Percentiles rank a stretch among this genome's conserved stretches.
phyloP scores from a whole-genome alignment of 2,797 vertebrate genomes.

The Labroides dimidiatus region DNA sequence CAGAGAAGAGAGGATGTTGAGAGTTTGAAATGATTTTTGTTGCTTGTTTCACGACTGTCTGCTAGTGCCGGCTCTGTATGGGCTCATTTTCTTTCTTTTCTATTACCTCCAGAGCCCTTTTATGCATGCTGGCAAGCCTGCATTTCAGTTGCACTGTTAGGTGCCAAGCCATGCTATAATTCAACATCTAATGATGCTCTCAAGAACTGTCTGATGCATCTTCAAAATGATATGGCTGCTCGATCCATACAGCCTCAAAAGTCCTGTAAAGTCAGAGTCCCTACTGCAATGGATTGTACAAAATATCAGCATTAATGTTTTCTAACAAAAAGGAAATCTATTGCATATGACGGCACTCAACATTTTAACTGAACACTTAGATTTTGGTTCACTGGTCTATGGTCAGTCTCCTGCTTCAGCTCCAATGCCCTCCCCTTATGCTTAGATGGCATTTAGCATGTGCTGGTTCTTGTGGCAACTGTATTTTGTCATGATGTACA shows the following conservation, averaged over 20 bases:
- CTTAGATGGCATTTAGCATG: not conserved
- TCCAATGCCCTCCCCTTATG: not conserved
- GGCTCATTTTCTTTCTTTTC: not conserved
- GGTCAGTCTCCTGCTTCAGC: not conserved
- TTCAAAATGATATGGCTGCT: not conserved
- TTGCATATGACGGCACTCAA: not conserved
- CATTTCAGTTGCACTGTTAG: not conserved
- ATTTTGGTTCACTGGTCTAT: not conserved
- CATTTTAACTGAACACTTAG: not conserved
- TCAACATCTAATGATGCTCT: not conserved
- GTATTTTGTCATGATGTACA: no score
- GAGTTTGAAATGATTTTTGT: not conserved
- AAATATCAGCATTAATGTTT: not conserved
- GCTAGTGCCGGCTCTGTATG: not conserved
- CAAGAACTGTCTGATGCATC: not conserved
- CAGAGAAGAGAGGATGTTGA: not conserved
- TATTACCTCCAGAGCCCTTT: not conserved
- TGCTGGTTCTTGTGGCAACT: not conserved
- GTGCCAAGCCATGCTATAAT: not conserved
- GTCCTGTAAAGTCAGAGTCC: not conserved
- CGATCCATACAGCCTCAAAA: not conserved
- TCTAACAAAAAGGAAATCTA: not conserved
- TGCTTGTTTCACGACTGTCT: slow-evolving; percentile 1
- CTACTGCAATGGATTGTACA: not conserved
- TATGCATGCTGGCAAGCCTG: not conserved